Evolutionary conservation across 2,888 invertebrate species (phyloP), one percentile per base, ranked within the genome.

Genomic region (Petrolisthes cinctipes): DNA sequence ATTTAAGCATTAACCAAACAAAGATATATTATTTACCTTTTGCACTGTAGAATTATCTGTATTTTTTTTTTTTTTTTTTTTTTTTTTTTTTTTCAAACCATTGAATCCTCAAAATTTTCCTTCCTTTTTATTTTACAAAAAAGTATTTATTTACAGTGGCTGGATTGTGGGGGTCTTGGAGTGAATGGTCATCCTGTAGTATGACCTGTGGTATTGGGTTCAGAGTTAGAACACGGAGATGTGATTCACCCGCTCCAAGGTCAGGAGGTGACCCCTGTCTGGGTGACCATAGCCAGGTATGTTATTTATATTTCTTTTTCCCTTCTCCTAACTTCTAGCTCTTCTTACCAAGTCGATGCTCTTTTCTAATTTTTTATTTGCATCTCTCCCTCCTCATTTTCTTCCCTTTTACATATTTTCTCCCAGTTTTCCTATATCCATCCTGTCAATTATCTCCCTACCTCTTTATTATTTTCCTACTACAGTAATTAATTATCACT

Each of bases 241-340:
- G 93, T 91, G 92, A 91, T 80, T 91, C 91, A 89, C 93, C 93
- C 0, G 78, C 91, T n/a, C 93, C 94, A 0, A 90, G 91, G 83
- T 92, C 92, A 91, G 93, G 93, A 4, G 94, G 94, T 0, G 91
- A 91, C 66, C 89, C 91, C 2, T 94, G 94, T 91, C 88, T 90
- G 4, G 93, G 93, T 9, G 92, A 93, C 80, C 91, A 91, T 53
- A 91, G 91, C n/a, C 92, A 93, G 91, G 91, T 92, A n/a, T 91
- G 91, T 76, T 20, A 17, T 76, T 76, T 37, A 23, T 80, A 57
- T 57, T 57, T 14, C 56, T 51, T 17, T 51, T 5, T 23, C 17
- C 11, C 51, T 78, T 23, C 20, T 20, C 20, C 20, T 1, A n/a
- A 53, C 3, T 11, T 66, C 71, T 85, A 23, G 14, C 75, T 75